A percentile compares a stretch with the other conserved stretches of the same genome.
These are phyloP conservation scores for Entelurus aequoreus DNA, from an alignment of 2,113 vertebrate species.

Conservation along the genomic window DNA sequence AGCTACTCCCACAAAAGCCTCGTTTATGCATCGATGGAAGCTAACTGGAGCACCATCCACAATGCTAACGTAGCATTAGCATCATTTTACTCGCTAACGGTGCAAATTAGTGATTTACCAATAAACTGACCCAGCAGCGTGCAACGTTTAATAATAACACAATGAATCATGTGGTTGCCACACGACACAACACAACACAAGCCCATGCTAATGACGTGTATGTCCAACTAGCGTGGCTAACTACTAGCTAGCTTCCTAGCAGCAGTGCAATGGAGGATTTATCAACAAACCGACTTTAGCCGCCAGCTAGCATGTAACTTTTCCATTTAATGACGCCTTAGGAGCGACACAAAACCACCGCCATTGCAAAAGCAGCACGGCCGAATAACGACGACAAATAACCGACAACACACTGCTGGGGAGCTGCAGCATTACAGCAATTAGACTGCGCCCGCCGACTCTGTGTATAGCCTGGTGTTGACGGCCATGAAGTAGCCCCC, in stretches of 20 bases:
- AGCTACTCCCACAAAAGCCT: background rate
- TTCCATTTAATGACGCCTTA: background rate
- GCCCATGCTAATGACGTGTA: no score
- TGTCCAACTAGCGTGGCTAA: slow-evolving; percentile 4
- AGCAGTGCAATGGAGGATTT: slow-evolving; percentile 9
- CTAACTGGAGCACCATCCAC: background rate
- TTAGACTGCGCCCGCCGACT: slow-evolving; percentile 47
- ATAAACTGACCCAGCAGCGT: background rate
- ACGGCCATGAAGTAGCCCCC: background rate
- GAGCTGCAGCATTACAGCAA: slow-evolving; percentile 41
- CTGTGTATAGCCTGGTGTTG: background rate
- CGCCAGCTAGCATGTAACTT: slow-evolving; percentile 7
- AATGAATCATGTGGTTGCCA: background rate
- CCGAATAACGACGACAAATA: background rate
- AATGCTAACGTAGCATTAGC: slow-evolving; percentile 42
- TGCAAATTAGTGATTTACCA: background rate
- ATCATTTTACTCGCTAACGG: slow-evolving; percentile 3
- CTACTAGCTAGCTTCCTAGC: slow-evolving; percentile 2
- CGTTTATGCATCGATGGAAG: slow-evolving; percentile 21
- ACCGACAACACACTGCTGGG: background rate
- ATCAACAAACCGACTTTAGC: slow-evolving; percentile 53
- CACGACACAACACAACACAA: background rate
- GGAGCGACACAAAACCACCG: background rate
- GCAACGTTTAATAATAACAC: background rate
- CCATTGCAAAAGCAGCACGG: background rate